A percentile compares a stretch with the other conserved stretches of the same genome.
These are phyloP conservation scores for Oxyteleia sp. DNA, from an alignment of 2,888 invertebrate species.

Conservation along the genomic window DNA sequence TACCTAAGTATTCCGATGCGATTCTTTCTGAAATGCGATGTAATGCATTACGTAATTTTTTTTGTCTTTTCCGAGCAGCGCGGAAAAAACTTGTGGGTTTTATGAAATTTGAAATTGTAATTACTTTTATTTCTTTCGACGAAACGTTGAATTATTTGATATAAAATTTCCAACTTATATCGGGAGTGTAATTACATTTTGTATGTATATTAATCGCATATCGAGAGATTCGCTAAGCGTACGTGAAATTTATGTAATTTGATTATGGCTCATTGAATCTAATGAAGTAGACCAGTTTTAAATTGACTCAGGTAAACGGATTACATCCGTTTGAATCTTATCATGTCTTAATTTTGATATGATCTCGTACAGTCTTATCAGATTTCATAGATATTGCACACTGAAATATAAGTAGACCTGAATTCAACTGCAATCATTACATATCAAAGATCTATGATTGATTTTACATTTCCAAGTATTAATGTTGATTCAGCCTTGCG, in stretches of 20 bases:
- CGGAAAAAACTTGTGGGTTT: too few relatives aligned
- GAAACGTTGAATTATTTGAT: too few relatives aligned
- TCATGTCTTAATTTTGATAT: slow-evolving; percentile 53
- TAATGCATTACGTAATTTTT: too few relatives aligned
- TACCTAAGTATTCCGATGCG: too few relatives aligned
- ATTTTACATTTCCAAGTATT: slow-evolving; percentile 15
- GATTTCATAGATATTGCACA: slow-evolving; percentile 52
- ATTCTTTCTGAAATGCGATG: too few relatives aligned
- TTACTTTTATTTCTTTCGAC: too few relatives aligned
- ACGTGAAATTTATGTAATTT: slow-evolving; percentile 8
- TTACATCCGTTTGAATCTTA: slow-evolving; percentile 29
- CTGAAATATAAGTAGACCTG: slow-evolving; percentile 43
- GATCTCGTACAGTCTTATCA: slow-evolving; percentile 46
- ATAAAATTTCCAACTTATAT: too few relatives aligned
- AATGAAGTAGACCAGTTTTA: slow-evolving; percentile 26
- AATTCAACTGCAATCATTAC: slow-evolving; percentile 7
- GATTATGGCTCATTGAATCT: neutral
- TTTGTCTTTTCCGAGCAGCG: too few relatives aligned
- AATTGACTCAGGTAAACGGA: slow-evolving; percentile 23
- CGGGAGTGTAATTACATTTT: too few relatives aligned
- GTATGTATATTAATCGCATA: too few relatives aligned
- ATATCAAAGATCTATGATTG: slow-evolving; percentile 13
- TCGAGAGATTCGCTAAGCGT: too few relatives aligned
- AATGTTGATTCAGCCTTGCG: neutral
- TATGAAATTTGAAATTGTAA: too few relatives aligned